Evolutionary conservation across 2,797 vertebrate species (phyloP).

Genomic region (Brachyrhaphis roseni): DNA sequence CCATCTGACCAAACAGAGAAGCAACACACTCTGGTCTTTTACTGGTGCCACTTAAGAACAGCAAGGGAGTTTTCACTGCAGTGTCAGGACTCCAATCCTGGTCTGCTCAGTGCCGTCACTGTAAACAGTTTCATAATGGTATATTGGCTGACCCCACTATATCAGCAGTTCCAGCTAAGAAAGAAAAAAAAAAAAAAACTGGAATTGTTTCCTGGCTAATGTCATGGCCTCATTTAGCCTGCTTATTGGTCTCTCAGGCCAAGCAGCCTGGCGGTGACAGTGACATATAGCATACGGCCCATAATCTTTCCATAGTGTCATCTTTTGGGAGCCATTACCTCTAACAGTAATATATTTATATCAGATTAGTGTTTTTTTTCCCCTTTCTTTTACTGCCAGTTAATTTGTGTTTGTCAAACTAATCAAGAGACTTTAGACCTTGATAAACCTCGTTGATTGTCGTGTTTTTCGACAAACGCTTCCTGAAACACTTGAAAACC

Average conservation of each 20-base stretch:
- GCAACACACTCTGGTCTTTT: conserved; percentile 37
- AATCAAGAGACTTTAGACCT: conserved; percentile 10
- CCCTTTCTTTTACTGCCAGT: conserved; percentile 21
- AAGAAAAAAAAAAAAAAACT: conserved; percentile 36
- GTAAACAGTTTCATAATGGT: conserved; percentile 56
- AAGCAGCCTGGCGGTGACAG: conserved; percentile 44
- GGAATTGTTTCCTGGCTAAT: conserved; percentile 68
- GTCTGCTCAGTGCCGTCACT: conserved; percentile 50
- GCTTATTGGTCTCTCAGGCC: conserved; percentile 60
- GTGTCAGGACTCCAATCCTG: conserved; percentile 63
- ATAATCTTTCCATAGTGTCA: conserved; percentile 51
- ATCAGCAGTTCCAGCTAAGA: conserved; percentile 45
- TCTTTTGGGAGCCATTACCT: conserved; percentile 41
- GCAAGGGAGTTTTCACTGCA: conserved; percentile 42
- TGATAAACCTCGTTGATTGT: not conserved
- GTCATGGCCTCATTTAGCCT: conserved; percentile 71
- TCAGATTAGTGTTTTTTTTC: conserved; percentile 18
- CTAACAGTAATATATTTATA: conserved; percentile 35
- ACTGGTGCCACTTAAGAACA: conserved; percentile 38
- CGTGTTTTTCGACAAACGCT: not conserved
- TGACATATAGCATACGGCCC: conserved; percentile 44
- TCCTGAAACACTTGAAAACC: no score
- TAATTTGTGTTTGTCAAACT: conserved; percentile 18
- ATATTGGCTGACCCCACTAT: conserved; percentile 58
- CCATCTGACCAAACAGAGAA: conserved; percentile 6